These are phyloP conservation scores for Chunga burmeisteri DNA, from an alignment of 2,113 vertebrate species.

Conservation along the genomic window DNA sequence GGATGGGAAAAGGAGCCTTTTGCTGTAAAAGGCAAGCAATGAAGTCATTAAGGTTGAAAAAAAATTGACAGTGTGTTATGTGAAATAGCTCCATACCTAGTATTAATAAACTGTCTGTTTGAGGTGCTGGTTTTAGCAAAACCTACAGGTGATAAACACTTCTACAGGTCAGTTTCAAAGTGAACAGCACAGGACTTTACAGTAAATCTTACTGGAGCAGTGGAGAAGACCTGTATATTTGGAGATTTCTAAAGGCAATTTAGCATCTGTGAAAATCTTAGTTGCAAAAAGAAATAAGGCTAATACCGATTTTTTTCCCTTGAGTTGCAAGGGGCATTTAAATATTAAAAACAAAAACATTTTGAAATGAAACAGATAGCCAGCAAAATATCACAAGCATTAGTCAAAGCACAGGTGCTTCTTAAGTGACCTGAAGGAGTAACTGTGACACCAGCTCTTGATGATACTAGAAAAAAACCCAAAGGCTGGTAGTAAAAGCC, in stretches of 20 bases:
- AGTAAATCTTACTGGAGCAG: background rate
- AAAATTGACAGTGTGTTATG: background rate
- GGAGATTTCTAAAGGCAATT: background rate
- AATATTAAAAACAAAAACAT: accelerated
- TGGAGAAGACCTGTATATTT: background rate
- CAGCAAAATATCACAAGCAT: background rate
- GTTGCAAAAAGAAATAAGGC: background rate
- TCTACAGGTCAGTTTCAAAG: accelerated
- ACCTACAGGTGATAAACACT: background rate
- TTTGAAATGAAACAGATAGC: background rate
- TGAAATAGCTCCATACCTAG: background rate
- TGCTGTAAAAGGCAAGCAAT: background rate
- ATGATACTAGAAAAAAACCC: background rate
- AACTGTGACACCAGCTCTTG: background rate
- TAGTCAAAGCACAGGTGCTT: background rate
- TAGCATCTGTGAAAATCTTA: background rate
- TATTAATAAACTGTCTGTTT: background rate
- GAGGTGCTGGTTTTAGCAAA: background rate
- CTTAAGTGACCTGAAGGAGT: background rate
- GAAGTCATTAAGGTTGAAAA: background rate
- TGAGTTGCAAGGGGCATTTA: background rate
- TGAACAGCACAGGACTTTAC: background rate
- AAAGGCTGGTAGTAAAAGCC: background rate
- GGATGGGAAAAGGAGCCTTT: background rate
- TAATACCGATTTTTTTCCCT: background rate